Evolutionary conservation across 2,797 vertebrate species (phyloP), one percentile per base, ranked within the genome.

Genomic region (Chloroceryle inda): DNA sequence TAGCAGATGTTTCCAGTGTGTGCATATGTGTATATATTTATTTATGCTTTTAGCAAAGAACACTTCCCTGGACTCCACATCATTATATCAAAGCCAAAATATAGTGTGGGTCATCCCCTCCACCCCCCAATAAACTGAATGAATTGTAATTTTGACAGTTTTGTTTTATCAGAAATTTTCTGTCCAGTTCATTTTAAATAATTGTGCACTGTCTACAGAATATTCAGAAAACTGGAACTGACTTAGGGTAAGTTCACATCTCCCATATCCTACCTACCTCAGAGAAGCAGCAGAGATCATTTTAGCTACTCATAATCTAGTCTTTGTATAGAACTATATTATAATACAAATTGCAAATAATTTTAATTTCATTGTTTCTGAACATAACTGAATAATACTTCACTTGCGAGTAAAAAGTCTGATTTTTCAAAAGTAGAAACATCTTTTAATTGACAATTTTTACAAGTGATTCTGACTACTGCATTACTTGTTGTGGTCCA

Each of bases 241-340:
- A 47, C 45, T 56, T 80, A 63, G 58, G 55, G 42, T 95, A 94
- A 93, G 88, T 88, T 86, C 73, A 53, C 20, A 45, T 75, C 52
- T 82, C 19, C 44, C 11, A 15, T 37, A 58, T 74, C 27, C 52
- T 73, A 21, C 27, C 52, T 73, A 21, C 24, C 31, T 82, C 35
- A 47, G 38, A 62, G 22, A 68, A 44, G 17, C n/a, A 72, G 6
- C 40, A 61, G 52, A 72, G 7, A 35, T 73, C 13, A 49, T 47
- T 73, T 72, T 69, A 47, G 6, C 50, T 67, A 61, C 9, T 18
- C 9, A 9, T 38, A 38, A 66, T 40, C 27, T 68, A 29, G 9
- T 14, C 29, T 90, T 83, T 72, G 3, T 68, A 38, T 63, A 63
- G 59, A 87, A 61, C 10, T 66, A 5, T 33, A 13, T 72, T 59